A percentile compares a stretch with the other conserved stretches of the same genome.
Evolutionary conservation across 2,888 invertebrate genomes (phyloP).

Genomic region (Nomada fabriciana): DNA sequence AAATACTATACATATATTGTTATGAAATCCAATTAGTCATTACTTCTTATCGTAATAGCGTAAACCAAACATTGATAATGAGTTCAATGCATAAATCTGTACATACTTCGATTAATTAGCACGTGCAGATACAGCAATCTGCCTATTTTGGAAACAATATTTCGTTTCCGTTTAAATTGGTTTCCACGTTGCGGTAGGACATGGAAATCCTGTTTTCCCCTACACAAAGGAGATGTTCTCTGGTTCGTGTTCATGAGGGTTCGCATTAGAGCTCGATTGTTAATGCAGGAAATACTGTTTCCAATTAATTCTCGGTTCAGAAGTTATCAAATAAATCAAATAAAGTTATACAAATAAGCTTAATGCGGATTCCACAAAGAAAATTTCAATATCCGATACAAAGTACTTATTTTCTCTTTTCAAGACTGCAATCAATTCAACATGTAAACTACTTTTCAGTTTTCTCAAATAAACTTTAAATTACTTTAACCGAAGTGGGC

Average conservation of each 20-base stretch:
- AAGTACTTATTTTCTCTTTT: not conserved
- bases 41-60: not conserved
- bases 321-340: too few relatives aligned
- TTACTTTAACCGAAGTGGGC: not conserved
- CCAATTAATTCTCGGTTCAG: too few relatives aligned
- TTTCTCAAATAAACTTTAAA: not conserved
- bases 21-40: not conserved
- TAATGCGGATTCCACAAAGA: too few relatives aligned
- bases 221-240: too few relatives aligned
- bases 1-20: not conserved
- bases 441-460: not conserved
- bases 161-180: too few relatives aligned
- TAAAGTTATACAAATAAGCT: too few relatives aligned
- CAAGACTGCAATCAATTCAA: not conserved
- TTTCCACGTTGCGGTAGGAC: too few relatives aligned
- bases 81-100: not conserved
- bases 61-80: not conserved
- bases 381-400: too few relatives aligned
- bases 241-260: too few relatives aligned
- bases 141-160: not conserved
- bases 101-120: not conserved
- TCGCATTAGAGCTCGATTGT: too few relatives aligned
- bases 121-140: not conserved
- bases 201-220: too few relatives aligned
- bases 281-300: too few relatives aligned